Percentiles rank a stretch among this genome's conserved stretches.
Evolutionary conservation across 37 sponge, comb jelly and placozoan species (phyloP).

Genomic region (Amphimedon queenslandica): DNA sequence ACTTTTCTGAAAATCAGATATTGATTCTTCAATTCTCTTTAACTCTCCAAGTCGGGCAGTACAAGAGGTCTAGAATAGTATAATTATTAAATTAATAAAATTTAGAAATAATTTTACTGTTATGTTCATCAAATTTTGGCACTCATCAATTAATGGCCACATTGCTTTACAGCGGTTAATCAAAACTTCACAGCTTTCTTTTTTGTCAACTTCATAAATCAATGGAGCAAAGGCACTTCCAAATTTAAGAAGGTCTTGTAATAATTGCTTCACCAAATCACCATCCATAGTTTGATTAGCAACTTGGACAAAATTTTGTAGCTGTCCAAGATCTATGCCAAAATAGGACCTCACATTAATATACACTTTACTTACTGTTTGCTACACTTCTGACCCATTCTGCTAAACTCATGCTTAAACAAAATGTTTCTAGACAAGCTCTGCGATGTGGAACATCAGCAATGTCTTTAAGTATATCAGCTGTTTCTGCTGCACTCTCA

Average conservation of each 20-base stretch:
- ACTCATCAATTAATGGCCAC: neutral
- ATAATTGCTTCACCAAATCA: neutral
- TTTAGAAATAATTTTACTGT: too few species aligned
- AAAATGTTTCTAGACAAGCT: neutral
- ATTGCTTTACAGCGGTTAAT: neutral
- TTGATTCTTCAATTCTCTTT: neutral
- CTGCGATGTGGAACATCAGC: neutral
- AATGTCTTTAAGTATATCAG: neutral
- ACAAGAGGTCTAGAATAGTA: neutral
- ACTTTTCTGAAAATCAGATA: neutral
- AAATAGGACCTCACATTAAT: too few species aligned
- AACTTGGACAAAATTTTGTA: neutral
- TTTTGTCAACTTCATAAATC: neutral
- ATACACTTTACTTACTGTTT: neutral
- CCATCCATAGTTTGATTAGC: slow-evolving; percentile 1
- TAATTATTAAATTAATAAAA: neutral
- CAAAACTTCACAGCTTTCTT: slow-evolving; percentile 1
- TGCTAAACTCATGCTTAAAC: neutral
- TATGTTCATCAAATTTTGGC: neutral
- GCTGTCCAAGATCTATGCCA: slow-evolving; percentile 2
- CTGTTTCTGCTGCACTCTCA: slow-evolving; percentile 2
- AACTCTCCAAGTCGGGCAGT: neutral
- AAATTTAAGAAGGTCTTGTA: neutral
- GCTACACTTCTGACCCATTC: neutral
- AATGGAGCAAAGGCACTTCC: slow-evolving; percentile 3